These are phyloP conservation scores for Bryconaethiops microstoma DNA, from an alignment of 2,797 vertebrate species.

Conservation along the genomic window DNA sequence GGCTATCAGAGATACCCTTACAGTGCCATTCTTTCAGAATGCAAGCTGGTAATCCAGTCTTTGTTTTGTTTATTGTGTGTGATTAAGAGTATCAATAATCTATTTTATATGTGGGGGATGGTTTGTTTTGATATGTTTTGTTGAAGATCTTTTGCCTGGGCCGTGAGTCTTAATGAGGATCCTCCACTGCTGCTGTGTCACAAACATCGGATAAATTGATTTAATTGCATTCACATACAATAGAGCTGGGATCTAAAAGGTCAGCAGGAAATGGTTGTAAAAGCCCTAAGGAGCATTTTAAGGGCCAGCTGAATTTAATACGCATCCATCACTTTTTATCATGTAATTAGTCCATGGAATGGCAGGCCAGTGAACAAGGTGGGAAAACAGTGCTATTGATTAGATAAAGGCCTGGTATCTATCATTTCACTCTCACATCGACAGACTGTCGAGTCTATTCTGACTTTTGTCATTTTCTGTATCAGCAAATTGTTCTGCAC, in stretches of 20 bases:
- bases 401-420: conserved; percentile 89
- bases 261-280: conserved; percentile 85
- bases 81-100: conserved; percentile 54
- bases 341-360: conserved; percentile 92
- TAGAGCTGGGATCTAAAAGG: conserved; percentile 90
- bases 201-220: conserved; percentile 87
- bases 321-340: conserved; percentile 98
- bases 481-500: conserved; percentile 67
- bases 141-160: conserved; percentile 62
- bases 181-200: conserved; percentile 75
- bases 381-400: conserved; percentile 87
- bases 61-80: conserved; percentile 48
- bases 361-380: conserved; percentile 86
- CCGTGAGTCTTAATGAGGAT: conserved; percentile 60
- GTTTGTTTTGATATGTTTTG: conserved; percentile 41
- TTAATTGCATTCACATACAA: conserved; percentile 89
- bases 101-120: conserved; percentile 14
- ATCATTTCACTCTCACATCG: conserved; percentile 81
- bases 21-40: conserved; percentile 4
- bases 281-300: conserved; percentile 85
- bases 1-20: conserved; percentile 33
- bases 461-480: conserved; percentile 68
- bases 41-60: conserved; percentile 50
- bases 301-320: conserved; percentile 86
- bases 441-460: conserved; percentile 61